Evolutionary conservation across 2,888 invertebrate species (phyloP).

Genomic region (Caenorhabditis japonica): DNA sequence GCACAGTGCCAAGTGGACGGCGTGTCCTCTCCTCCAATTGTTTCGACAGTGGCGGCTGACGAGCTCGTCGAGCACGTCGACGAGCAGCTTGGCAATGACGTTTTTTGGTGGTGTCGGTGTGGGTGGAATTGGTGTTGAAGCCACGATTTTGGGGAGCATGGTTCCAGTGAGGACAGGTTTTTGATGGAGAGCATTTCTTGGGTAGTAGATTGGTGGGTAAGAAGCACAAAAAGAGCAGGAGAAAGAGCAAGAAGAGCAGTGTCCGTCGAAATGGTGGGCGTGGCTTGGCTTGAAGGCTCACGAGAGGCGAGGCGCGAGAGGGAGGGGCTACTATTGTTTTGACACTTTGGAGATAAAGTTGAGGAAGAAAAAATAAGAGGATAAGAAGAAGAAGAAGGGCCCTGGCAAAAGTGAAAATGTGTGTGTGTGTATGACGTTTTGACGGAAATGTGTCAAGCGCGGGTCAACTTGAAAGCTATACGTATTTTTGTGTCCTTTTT

Average conservation of each 20-base stretch:
- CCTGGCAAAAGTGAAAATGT: slow-evolving; percentile 16
- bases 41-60: slow-evolving; percentile 14
- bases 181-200: slow-evolving; percentile 50
- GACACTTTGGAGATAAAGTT: slow-evolving; percentile 28
- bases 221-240: background rate
- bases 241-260: background rate
- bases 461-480: background rate
- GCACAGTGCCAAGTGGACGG: slow-evolving; percentile 66
- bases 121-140: slow-evolving; percentile 13
- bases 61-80: slow-evolving; percentile 10
- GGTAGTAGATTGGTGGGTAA: too few relatives aligned
- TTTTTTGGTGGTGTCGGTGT: slow-evolving; percentile 35
- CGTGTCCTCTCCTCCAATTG: slow-evolving; percentile 53
- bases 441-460: background rate
- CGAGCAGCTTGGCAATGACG: slow-evolving; percentile 31
- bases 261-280: background rate
- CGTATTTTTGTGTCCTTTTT: slow-evolving; percentile 17
- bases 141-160: slow-evolving; percentile 39
- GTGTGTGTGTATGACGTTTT: background rate
- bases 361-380: slow-evolving; percentile 17
- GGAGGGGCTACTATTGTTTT: slow-evolving; percentile 47
- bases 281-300: background rate
- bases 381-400: slow-evolving; percentile 16
- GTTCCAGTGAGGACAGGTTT: slow-evolving; percentile 39
- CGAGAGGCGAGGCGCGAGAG: background rate